Evolutionary conservation across 2,797 vertebrate genomes (phyloP).

Genomic region (Malacoctenus gilli): DNA sequence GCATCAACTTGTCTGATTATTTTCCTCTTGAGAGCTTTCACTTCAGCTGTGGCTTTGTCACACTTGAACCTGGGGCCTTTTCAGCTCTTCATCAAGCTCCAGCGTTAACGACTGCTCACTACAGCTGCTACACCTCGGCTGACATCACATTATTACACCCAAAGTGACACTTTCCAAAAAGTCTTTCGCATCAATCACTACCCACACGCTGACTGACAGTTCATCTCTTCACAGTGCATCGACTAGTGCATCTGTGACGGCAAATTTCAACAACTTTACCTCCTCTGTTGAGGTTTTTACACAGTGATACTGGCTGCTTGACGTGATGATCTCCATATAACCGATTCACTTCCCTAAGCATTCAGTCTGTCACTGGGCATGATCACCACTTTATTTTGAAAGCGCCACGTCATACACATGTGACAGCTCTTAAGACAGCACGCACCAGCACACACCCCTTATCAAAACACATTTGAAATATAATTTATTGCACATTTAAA

Average conservation of each 20-base stretch:
- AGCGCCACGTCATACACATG: not conserved
- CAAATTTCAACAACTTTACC: no score
- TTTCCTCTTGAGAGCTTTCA: not conserved
- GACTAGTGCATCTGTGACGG: no score
- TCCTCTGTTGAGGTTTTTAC: not conserved
- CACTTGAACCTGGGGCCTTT: not conserved
- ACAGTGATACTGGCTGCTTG: not conserved
- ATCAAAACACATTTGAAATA: constrained; percentile 81
- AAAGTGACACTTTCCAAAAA: not conserved
- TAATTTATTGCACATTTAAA: constrained; percentile 86
- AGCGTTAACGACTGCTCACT: not conserved
- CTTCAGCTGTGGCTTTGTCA: not conserved
- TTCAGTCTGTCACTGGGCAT: not conserved
- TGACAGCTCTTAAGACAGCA: constrained; percentile 32
- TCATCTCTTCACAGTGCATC: constrained; percentile 1
- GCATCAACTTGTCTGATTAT: no score
- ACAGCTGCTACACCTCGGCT: not conserved
- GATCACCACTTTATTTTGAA: not conserved
- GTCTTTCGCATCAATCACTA: not conserved
- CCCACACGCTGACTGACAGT: not conserved
- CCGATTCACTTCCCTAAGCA: constrained; percentile 27
- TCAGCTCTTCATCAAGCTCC: not conserved
- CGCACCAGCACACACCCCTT: constrained; percentile 64
- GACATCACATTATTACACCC: not conserved
- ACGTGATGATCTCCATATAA: constrained; percentile 8